Conservation (phyloP, 2,113 vertebrate species). For the Hemiprocne comata region DNA sequence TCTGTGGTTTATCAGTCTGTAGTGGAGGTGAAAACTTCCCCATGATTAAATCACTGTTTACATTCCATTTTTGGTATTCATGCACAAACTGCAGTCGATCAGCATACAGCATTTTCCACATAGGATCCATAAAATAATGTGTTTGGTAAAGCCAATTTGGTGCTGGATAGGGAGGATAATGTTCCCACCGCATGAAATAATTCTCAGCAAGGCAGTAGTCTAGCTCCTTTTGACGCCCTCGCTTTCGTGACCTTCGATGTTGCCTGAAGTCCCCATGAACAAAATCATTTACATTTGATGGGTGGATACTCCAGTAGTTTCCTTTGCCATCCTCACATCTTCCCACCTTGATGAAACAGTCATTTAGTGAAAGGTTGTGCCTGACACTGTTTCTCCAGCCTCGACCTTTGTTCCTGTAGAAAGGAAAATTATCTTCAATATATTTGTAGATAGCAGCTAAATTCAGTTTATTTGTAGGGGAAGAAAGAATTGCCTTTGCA, state of each 20-base stretch:
- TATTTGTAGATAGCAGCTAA: slow-evolving; percentile 75
- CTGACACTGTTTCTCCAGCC: slow-evolving; percentile 69
- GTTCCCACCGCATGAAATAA: slow-evolving; percentile 5
- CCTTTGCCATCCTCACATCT: slow-evolving; percentile 71
- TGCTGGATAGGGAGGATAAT: not conserved
- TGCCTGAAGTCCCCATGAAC: slow-evolving; percentile 64
- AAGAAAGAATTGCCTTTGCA: slow-evolving; percentile 74
- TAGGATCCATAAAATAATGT: not conserved
- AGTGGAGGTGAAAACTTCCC: slow-evolving; percentile 12
- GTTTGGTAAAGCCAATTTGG: not conserved
- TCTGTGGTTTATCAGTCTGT: not conserved
- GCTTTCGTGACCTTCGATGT: slow-evolving; percentile 45
- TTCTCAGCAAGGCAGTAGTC: not conserved
- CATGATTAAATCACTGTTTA: not conserved
- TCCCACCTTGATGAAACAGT: slow-evolving; percentile 71
- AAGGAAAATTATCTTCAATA: slow-evolving; percentile 71
- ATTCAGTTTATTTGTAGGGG: slow-evolving; percentile 68
- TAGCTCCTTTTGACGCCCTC: slow-evolving; percentile 15
- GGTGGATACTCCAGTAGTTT: slow-evolving; percentile 71
- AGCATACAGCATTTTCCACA: slow-evolving; percentile 26
- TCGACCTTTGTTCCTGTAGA: slow-evolving; percentile 54
- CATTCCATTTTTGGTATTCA: slow-evolving; percentile 19
- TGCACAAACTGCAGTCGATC: slow-evolving; percentile 1
- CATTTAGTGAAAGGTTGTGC: slow-evolving; percentile 68
- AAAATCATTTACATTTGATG: slow-evolving; percentile 61